phyloP scores from a whole-genome alignment of 2,113 vertebrate species.

The Pluvialis apricaria region DNA sequence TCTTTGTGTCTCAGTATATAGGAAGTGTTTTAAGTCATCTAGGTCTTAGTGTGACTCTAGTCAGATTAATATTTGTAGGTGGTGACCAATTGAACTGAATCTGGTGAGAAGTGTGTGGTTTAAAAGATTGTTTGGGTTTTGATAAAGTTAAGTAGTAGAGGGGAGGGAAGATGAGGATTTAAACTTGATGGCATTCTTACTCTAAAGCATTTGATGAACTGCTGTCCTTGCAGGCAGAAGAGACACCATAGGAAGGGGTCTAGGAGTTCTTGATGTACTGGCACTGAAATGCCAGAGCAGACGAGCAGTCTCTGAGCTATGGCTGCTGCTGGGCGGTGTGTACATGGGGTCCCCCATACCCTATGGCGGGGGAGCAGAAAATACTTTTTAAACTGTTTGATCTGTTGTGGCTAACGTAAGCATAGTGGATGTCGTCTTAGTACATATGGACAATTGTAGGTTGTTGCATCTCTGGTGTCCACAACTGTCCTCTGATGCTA shows the following conservation, averaged over 20 bases:
- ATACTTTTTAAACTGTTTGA: background rate
- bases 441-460: background rate
- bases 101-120: background rate
- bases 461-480: background rate
- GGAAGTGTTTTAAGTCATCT: background rate
- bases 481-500: background rate
- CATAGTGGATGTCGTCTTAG: background rate
- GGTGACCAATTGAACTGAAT: background rate
- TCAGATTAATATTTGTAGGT: background rate
- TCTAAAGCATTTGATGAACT: background rate
- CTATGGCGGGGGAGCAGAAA: background rate
- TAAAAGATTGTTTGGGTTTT: background rate
- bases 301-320: rapidly evolving
- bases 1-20: background rate
- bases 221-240: background rate
- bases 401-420: background rate
- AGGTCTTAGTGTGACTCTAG: background rate
- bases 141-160: background rate
- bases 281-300: background rate
- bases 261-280: background rate
- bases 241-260: background rate
- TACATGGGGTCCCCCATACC: rapidly evolving
- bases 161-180: background rate
- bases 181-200: background rate
- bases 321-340: background rate